Conservation (phyloP, 2,888 invertebrate genomes). For the Xylocampa areola region DNA sequence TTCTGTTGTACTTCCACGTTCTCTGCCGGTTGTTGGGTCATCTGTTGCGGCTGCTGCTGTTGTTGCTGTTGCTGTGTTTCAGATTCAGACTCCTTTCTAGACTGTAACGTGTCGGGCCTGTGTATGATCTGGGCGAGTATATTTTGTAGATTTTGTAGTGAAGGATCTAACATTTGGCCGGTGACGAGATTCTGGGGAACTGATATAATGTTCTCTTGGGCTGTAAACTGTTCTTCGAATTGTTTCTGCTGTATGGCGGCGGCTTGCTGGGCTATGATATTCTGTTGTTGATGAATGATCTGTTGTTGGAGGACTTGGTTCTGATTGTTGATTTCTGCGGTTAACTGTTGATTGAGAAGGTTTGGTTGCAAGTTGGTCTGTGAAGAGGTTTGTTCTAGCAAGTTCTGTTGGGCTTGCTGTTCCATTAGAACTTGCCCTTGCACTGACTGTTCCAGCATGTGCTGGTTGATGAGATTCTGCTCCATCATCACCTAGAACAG, state of each 20-base stretch:
- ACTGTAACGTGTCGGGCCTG: constrained; percentile 80
- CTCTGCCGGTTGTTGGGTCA: constrained; percentile 68
- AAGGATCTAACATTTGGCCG: constrained; percentile 85
- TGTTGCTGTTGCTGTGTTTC: constrained; percentile 74
- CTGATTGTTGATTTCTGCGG: constrained; percentile 81
- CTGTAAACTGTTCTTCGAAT: constrained; percentile 79
- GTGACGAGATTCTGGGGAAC: constrained; percentile 80
- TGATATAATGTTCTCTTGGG: constrained; percentile 77
- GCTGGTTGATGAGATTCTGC: constrained; percentile 85
- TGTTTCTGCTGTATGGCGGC: constrained; percentile 86
- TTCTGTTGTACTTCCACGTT: constrained; percentile 67
- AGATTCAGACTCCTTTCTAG: constrained; percentile 83
- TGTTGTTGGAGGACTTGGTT: constrained; percentile 89
- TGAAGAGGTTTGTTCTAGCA: constrained; percentile 71
- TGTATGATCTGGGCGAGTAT: constrained; percentile 85
- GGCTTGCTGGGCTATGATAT: constrained; percentile 84
- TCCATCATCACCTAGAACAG: constrained; percentile 79
- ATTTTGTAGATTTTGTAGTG: constrained; percentile 86
- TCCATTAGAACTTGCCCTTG: constrained; percentile 78
- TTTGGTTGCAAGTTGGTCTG: constrained; percentile 77
- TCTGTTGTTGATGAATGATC: constrained; percentile 86
- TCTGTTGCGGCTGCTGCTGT: constrained; percentile 57
- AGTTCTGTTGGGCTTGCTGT: constrained; percentile 75
- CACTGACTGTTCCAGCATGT: constrained; percentile 81
- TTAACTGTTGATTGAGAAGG: constrained; percentile 77